Base-by-base conservation (phyloP, 92 coral and sea anemone species). In the Diadumene lineata region DNA sequence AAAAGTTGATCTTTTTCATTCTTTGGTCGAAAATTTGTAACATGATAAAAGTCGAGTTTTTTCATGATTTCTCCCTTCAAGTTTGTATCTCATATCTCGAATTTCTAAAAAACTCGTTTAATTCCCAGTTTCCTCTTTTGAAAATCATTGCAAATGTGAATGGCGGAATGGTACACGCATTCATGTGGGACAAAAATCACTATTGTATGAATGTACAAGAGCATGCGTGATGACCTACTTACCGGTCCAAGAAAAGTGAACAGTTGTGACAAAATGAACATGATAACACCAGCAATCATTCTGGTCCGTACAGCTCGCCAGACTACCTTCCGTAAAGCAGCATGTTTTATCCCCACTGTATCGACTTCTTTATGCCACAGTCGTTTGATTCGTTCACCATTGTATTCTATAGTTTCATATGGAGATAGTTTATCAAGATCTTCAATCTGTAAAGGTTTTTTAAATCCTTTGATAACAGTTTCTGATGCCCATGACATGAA, bases 171-270 rank as follows among this genome's bases (percentile, higher is more conserved):
- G n/a, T n/a, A n/a, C n/a, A n/a, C n/a, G n/a, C n/a, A 44, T 44
- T 17, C 9, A 44, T 8, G 51, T 44, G n/a, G n/a, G n/a, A n/a
- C n/a, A 44, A 44, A 44, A 17, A 44, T 44, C 10, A 44, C 9
- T 8, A 34, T 8, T 21, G 19, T 27, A 38, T 0, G 31, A 68
- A 68, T 38, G n/a, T n/a, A n/a, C n/a, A n/a, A n/a, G 27, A 51
- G 48, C 43, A 43, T 68, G 23, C 53, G 21, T 44, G 1, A 28
- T 16, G 16, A 29, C 89, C 98, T n/a, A n/a, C n/a, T 78, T 73
- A 93, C 98, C 48, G 96, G 98, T 50, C 92, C 93, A 55, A 93
- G 63, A 64, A 93, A 93, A 56, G 92, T 87, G 38, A 86, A 34
- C n/a, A 93, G 31, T 48, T 90, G 88, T 7, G 98, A 81, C 11